A percentile compares a stretch with the other conserved stretches of the same genome.
Evolutionary conservation across 1,140 invertebrate species (phyloP).

Genomic region (Bombus cullumanus): DNA sequence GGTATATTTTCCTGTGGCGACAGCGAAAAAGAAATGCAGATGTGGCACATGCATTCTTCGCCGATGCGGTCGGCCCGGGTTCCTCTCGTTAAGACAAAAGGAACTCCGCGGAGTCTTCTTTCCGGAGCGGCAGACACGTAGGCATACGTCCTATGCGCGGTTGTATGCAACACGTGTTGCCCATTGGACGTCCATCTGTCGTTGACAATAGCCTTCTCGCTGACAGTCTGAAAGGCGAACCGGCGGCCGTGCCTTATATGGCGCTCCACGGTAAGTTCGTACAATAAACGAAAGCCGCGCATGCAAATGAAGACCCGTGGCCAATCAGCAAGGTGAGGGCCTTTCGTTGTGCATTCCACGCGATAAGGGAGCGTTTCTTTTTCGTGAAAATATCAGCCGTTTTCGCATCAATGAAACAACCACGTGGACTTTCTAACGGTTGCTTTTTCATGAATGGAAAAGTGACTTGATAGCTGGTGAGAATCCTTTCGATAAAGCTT

Average conservation of each 20-base stretch:
- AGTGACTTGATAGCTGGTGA: neutral
- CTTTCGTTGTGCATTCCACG: neutral
- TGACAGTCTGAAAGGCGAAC: constrained; percentile 73
- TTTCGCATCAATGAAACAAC: neutral
- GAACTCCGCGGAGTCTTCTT: constrained; percentile 55
- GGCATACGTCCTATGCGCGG: constrained; percentile 50
- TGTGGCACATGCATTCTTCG: constrained; percentile 50
- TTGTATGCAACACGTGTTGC: constrained; percentile 76
- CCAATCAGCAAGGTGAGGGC: constrained; percentile 45
- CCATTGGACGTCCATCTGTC: constrained; percentile 78
- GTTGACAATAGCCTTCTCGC: constrained; percentile 77
- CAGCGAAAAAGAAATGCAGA: constrained; percentile 61
- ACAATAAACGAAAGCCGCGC: constrained; percentile 61
- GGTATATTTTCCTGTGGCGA: constrained; percentile 28
- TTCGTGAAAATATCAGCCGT: neutral
- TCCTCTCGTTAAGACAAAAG: constrained; percentile 68
- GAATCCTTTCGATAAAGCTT: neutral
- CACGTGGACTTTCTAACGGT: neutral
- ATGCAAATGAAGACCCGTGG: constrained; percentile 55
- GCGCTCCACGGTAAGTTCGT: constrained; percentile 55
- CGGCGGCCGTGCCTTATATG: constrained; percentile 66
- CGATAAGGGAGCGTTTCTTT: neutral
- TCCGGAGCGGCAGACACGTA: constrained; percentile 49
- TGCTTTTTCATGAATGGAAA: neutral
- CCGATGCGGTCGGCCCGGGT: constrained; percentile 12